Conservation (phyloP, 2,888 invertebrate genomes). For the Sphinx pinastri region DNA sequence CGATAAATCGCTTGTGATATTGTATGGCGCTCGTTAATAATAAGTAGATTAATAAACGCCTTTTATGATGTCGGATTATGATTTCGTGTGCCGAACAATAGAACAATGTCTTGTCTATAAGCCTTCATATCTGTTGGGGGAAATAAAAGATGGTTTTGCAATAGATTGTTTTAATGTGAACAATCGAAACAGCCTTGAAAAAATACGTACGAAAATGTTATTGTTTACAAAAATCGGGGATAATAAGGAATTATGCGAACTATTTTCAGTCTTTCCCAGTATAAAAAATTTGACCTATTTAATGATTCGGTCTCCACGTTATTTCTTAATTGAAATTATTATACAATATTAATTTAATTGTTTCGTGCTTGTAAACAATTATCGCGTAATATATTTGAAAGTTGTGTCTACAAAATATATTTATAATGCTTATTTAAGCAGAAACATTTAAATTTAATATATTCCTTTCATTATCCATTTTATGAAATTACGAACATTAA, state of each 20-base stretch:
- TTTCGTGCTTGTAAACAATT: constrained; percentile 20
- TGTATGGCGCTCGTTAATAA: constrained; percentile 35
- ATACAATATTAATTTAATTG: constrained; percentile 28
- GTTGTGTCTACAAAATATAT: constrained; percentile 1
- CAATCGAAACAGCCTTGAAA: constrained; percentile 69
- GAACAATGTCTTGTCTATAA: not conserved
- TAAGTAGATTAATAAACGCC: constrained; percentile 41
- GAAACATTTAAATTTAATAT: constrained; percentile 11
- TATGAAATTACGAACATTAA: not conserved
- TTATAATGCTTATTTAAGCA: not conserved
- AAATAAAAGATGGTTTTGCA: constrained; percentile 46
- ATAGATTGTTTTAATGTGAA: constrained; percentile 71
- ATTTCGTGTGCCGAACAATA: constrained; percentile 27
- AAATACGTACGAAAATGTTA: constrained; percentile 63
- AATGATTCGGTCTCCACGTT: constrained; percentile 22
- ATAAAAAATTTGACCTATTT: constrained; percentile 60
- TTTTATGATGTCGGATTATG: constrained; percentile 36
- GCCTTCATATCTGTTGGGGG: not conserved
- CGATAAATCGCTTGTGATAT: constrained; percentile 51
- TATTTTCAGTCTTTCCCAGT: constrained; percentile 69
- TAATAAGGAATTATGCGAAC: constrained; percentile 51
- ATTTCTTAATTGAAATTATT: constrained; percentile 26
- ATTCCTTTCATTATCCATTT: not conserved
- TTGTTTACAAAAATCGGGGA: constrained; percentile 56
- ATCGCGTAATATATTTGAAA: constrained; percentile 13